Conservation (phyloP, 2,888 invertebrate genomes). For the Drosophila demipolita region DNA sequence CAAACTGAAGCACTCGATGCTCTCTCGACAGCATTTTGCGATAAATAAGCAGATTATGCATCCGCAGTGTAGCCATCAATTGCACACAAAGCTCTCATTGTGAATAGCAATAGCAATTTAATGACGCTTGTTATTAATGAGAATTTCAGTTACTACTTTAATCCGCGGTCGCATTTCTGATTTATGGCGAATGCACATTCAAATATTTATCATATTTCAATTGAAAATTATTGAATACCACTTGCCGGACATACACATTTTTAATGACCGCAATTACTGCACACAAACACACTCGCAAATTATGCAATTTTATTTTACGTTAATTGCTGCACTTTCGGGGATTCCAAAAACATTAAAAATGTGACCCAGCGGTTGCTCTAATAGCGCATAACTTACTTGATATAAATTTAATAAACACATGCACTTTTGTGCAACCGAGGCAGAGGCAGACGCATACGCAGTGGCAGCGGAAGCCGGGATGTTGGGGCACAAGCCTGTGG, state of each 20-base stretch:
- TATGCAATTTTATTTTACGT: slow-evolving; percentile 60
- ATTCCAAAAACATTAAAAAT: slow-evolving; percentile 14
- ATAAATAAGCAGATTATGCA: slow-evolving; percentile 43
- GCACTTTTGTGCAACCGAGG: slow-evolving; percentile 3
- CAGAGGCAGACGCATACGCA: neutral
- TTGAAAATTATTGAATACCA: slow-evolving; percentile 60
- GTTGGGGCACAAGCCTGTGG: neutral
- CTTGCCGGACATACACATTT: slow-evolving; percentile 54
- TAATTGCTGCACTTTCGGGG: slow-evolving; percentile 58
- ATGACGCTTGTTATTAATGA: slow-evolving; percentile 42
- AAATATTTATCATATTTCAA: slow-evolving; percentile 42
- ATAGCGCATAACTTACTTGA: slow-evolving; percentile 71
- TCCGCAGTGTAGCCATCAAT: slow-evolving; percentile 26
- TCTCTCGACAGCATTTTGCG: neutral
- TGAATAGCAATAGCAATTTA: neutral
- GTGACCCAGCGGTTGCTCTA: slow-evolving; percentile 53
- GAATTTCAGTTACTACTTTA: slow-evolving; percentile 33
- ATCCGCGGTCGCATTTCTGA: slow-evolving; percentile 37
- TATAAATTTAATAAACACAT: slow-evolving; percentile 51
- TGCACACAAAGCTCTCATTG: slow-evolving; percentile 15
- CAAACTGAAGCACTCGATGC: slow-evolving; percentile 4
- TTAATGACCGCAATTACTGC: slow-evolving; percentile 61
- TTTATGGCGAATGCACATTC: slow-evolving; percentile 36
- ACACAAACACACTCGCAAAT: slow-evolving; percentile 13
- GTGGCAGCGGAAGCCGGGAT: neutral